A percentile compares a stretch with the other conserved stretches of the same genome.
These are phyloP conservation scores for Paramuricea clavata DNA, from an alignment of 92 coral and sea anemone species.

Conservation along the genomic window DNA sequence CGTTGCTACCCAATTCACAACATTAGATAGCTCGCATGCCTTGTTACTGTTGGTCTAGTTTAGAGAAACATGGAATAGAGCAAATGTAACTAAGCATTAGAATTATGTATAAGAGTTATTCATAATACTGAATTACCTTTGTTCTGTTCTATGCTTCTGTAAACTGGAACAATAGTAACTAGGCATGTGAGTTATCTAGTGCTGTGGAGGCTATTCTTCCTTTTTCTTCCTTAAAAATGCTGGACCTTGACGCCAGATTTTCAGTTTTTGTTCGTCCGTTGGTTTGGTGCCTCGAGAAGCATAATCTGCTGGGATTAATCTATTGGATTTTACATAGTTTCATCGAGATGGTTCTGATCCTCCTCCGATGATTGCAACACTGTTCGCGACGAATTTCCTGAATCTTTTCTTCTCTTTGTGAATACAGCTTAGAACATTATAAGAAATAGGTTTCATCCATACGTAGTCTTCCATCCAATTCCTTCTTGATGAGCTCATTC, in stretches of 20 bases:
- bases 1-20: no score
- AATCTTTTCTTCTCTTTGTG: neutral
- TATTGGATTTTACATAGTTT: conserved; percentile 8
- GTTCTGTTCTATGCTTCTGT: no score
- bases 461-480: neutral
- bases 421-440: neutral
- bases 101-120: no score
- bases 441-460: conserved; percentile 9
- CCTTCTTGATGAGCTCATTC: neutral
- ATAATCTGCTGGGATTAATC: neutral
- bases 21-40: no score
- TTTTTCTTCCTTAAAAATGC: neutral
- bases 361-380: neutral
- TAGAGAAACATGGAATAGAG: no score
- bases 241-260: neutral
- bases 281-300: neutral
- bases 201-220: conserved; percentile 71
- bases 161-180: no score
- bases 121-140: no score
- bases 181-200: no score
- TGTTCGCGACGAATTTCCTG: neutral
- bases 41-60: no score
- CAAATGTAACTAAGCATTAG: no score
- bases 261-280: neutral
- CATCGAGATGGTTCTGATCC: conserved; percentile 6